Evolutionary conservation across 92 coral and sea anemone species (phyloP).

Genomic region (Siderastrea radians): DNA sequence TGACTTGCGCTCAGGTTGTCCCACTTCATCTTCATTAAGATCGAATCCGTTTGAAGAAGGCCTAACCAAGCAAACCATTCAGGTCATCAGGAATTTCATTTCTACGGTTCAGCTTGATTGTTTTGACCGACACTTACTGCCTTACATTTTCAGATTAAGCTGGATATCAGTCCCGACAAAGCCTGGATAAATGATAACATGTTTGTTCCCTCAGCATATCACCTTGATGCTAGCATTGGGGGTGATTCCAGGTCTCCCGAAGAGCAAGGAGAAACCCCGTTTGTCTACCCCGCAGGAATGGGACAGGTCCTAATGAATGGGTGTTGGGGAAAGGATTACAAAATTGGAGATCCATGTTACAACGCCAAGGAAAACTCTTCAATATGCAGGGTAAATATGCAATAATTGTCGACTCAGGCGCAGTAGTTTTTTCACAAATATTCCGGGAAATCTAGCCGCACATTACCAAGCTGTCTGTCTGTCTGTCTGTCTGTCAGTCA

Average conservation of each 20-base stretch:
- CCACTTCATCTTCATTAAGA: too few species aligned
- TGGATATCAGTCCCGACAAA: slow-evolving; percentile 16
- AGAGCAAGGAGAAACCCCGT: slow-evolving; percentile 1
- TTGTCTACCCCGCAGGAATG: slow-evolving; percentile 5
- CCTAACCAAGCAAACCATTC: too few species aligned
- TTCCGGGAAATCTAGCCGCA: too few species aligned
- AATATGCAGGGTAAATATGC: slow-evolving; percentile 6
- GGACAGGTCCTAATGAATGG: slow-evolving; percentile 24
- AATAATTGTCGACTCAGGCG: too few species aligned
- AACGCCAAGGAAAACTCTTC: not conserved
- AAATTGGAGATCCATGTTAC: not conserved
- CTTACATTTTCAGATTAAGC: not conserved
- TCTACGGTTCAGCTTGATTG: too few species aligned
- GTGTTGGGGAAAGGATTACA: slow-evolving; percentile 12
- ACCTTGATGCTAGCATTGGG: not conserved
- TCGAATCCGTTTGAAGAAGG: too few species aligned
- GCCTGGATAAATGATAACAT: slow-evolving; percentile 20
- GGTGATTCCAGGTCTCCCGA: not conserved
- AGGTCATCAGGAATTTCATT: too few species aligned
- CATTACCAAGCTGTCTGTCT: too few species aligned
- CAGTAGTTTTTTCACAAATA: too few species aligned
- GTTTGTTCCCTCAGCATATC: slow-evolving; percentile 26
- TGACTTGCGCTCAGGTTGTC: too few species aligned
- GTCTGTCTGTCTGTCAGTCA: too few species aligned
- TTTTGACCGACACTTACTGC: too few species aligned